Base-by-base conservation (phyloP, 2,797 vertebrate species). In the Rhyacichthys aspro region DNA sequence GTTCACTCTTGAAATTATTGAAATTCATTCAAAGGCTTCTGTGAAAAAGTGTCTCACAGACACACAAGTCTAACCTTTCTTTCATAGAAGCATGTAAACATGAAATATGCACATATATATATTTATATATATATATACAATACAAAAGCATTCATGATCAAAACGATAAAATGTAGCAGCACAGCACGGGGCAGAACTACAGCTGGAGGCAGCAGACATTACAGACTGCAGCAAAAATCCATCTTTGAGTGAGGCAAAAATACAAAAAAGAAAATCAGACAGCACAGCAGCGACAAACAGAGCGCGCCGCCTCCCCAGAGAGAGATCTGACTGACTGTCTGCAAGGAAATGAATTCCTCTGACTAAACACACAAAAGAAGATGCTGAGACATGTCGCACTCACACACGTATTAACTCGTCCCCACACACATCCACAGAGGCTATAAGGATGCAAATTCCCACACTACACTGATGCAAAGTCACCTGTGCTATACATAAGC, bases 181-280 rank as follows among this genome's bases (percentile, higher is more conserved):
- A 39, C 80, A 74, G 60, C 75, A 43, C 74, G 72, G 53, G 63
- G 56, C 67, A 44, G 59, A 43, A 60, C 69, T 72, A 65, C 43
- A 65, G 71, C 70, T 54, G 52, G 58, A 79, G 60, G 76, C 70
- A 63, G 76, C 45, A 73, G 56, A 80, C 52, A 62, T 73, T 59
- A 73, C 69, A 66, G 62, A 50, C 74, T 63, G 74, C 68, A 72
- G 63, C 58, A 81, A 74, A 65, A 74, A 78, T 67, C 42, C 42
- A 68, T 71, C 68, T 77, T 62, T 70, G 68, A 77, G 47, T 46
- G 36, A 19, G 47, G 39, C 69, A 75, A 74, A 70, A 34, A 53
- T 16, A 55, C 36, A 55, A 32, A 66, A 76, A 67, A 66, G 60
- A 59, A 69, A 83, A 79, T 78, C 60, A 72, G 70, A 69, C 70